These are phyloP conservation scores for Mimachlamys varia DNA, from an alignment of 2,888 invertebrate species.

Conservation along the genomic window DNA sequence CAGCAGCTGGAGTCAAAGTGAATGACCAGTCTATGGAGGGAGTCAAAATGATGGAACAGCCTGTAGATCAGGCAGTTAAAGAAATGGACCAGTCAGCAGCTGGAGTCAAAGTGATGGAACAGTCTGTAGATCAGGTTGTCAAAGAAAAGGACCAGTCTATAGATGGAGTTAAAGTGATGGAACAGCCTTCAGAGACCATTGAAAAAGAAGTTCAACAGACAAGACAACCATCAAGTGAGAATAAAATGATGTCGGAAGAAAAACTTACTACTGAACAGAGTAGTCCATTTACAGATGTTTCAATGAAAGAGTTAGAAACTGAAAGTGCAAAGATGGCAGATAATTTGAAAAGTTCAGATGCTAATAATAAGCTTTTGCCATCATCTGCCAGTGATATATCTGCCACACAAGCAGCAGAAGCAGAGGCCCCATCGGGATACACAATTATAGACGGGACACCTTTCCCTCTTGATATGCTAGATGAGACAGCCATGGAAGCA, in stretches of 20 bases:
- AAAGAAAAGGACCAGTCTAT: background rate
- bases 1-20: background rate
- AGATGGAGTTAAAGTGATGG: background rate
- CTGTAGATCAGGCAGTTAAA: background rate
- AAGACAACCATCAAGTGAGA: background rate
- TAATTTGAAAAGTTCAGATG: too few relatives aligned
- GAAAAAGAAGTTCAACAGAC: background rate
- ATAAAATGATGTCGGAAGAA: slow-evolving; percentile 20
- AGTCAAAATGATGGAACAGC: background rate
- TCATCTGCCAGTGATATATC: background rate
- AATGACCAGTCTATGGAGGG: background rate
- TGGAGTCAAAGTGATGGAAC: background rate
- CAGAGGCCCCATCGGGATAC: slow-evolving; percentile 39
- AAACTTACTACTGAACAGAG: background rate
- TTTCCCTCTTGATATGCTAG: slow-evolving; percentile 53
- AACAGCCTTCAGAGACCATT: too few relatives aligned
- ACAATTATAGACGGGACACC: slow-evolving; percentile 55
- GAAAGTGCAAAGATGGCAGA: too few relatives aligned
- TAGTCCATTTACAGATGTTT: background rate
- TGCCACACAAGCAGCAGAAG: background rate
- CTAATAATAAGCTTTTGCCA: background rate
- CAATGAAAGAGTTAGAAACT: background rate
- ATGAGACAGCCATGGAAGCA: slow-evolving; percentile 34
- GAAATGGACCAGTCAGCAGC: background rate
- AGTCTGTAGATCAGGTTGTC: background rate